These are phyloP conservation scores for Neosilurus hyrtlii DNA, from an alignment of 2,797 vertebrate genomes.

Conservation along the genomic window DNA sequence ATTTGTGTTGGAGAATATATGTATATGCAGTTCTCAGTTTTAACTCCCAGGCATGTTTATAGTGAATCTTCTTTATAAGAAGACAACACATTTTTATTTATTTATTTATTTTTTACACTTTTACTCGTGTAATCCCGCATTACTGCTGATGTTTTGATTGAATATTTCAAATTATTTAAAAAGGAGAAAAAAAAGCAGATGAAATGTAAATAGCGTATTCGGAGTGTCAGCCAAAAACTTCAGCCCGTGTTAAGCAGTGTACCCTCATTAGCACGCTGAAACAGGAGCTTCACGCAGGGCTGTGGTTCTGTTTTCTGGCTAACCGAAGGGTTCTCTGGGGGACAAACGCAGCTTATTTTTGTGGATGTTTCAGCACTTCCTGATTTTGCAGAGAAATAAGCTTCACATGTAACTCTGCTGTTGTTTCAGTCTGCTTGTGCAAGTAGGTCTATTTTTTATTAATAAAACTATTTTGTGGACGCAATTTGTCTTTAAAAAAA, in stretches of 20 bases:
- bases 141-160: constrained; percentile 66
- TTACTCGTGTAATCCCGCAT: constrained; percentile 67
- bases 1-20: constrained; percentile 49
- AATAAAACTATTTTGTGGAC: constrained; percentile 84
- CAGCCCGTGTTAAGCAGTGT: constrained; percentile 53
- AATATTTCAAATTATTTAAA: neutral
- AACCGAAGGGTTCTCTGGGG: neutral
- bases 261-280: constrained; percentile 70
- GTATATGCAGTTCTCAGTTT: constrained; percentile 59
- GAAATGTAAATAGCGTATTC: constrained; percentile 25
- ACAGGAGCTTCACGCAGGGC: constrained; percentile 70
- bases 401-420: constrained; percentile 75
- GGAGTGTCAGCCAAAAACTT: neutral
- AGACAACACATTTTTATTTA: constrained; percentile 61
- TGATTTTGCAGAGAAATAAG: constrained; percentile 74
- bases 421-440: constrained; percentile 81
- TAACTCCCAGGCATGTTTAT: constrained; percentile 69
- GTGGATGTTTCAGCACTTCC: constrained; percentile 79
- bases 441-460: constrained; percentile 85
- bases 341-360: constrained; percentile 72
- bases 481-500: constrained; percentile 51
- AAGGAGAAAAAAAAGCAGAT: constrained; percentile 2
- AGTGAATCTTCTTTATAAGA: constrained; percentile 84
- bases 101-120: constrained; percentile 64
- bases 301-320: constrained; percentile 40